Percentiles rank a stretch among this genome's conserved stretches.
Conservation (phyloP, 2,797 vertebrate species). For the Argentina silus region DNA sequence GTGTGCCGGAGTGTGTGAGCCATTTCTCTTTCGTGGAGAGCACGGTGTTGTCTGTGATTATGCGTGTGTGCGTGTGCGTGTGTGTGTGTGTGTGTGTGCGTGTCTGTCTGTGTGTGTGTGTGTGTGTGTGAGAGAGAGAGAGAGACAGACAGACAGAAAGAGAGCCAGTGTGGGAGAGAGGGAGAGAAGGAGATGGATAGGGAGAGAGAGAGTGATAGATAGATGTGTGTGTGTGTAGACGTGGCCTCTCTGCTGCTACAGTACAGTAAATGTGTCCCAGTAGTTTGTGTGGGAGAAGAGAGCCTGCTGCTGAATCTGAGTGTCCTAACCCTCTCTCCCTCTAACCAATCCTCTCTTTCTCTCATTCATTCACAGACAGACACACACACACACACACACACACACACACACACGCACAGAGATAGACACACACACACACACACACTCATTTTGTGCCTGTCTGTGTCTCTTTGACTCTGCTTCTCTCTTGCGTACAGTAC, state of each 20-base stretch:
- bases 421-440: background rate
- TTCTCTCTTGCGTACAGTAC: background rate
- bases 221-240: too few species aligned
- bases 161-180: too few species aligned
- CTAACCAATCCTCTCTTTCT: background rate
- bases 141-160: too few species aligned
- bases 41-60: conserved; percentile 1
- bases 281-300: background rate
- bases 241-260: too few species aligned
- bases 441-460: background rate
- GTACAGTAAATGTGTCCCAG: background rate
- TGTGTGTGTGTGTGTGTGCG: conserved; percentile 13
- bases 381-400: background rate
- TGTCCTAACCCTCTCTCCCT: background rate
- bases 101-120: conserved; percentile 15
- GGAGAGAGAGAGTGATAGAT: background rate
- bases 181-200: background rate
- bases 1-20: conserved; percentile 22
- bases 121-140: conserved; percentile 4
- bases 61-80: conserved; percentile 10
- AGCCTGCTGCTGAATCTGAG: background rate
- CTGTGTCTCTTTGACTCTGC: background rate
- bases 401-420: background rate
- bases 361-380: background rate
- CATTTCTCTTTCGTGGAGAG: conserved; percentile 17